Evolutionary conservation across 1,140 invertebrate species (phyloP).

Genomic region (Ridgeia piscesae): DNA sequence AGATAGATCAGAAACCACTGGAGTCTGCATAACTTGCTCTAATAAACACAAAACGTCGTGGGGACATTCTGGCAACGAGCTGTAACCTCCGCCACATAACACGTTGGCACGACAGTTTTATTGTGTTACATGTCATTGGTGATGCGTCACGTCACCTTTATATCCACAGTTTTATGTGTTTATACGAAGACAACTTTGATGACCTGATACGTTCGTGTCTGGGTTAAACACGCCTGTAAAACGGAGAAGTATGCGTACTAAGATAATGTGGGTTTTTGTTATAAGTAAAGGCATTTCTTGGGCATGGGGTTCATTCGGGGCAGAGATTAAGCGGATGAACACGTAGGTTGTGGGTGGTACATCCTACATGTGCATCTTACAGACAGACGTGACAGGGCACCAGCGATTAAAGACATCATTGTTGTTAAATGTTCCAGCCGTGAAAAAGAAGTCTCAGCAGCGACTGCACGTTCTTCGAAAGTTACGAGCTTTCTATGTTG

Average conservation of each 20-base stretch:
- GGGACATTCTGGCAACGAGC: too few relatives aligned
- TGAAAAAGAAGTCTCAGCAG: too few relatives aligned
- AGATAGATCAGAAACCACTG: too few relatives aligned
- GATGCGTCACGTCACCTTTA: background rate
- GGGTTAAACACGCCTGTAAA: background rate
- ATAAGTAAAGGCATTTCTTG: background rate
- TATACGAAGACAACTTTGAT: background rate
- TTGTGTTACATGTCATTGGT: background rate
- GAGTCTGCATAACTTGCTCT: too few relatives aligned
- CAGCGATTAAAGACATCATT: too few relatives aligned
- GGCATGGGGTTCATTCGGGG: background rate
- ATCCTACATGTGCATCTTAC: too few relatives aligned
- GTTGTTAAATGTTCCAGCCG: too few relatives aligned
- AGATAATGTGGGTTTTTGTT: background rate
- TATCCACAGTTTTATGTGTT: background rate
- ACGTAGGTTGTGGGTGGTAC: background rate
- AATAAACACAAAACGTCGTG: too few relatives aligned
- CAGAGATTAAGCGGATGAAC: background rate
- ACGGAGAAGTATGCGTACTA: background rate
- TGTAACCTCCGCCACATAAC: too few relatives aligned
- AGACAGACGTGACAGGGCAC: too few relatives aligned
- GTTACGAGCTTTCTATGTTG: too few relatives aligned
- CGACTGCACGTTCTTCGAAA: too few relatives aligned
- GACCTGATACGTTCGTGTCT: background rate
- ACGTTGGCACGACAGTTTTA: background rate